Evolutionary conservation across 2,888 invertebrate species (phyloP).

Genomic region (Gordius sp.): DNA sequence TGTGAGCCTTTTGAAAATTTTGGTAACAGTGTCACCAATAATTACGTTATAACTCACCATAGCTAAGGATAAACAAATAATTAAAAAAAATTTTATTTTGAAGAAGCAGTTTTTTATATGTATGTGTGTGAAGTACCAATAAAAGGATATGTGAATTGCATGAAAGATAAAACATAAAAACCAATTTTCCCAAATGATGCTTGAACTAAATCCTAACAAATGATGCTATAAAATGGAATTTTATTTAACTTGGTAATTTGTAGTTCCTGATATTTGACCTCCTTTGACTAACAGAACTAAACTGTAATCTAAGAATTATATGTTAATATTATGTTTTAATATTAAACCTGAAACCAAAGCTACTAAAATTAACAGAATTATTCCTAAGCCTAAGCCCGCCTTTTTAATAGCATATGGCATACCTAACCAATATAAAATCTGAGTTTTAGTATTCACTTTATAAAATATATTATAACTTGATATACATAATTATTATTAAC

Average conservation of each 20-base stretch:
- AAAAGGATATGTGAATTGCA: constrained; percentile 57
- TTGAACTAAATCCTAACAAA: constrained; percentile 39
- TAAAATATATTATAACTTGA: too few species aligned
- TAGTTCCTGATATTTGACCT: constrained; percentile 47
- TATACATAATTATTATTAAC: too few species aligned
- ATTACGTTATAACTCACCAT: constrained; percentile 66
- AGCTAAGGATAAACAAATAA: constrained; percentile 34
- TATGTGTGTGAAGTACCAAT: constrained; percentile 36
- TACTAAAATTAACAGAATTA: constrained; percentile 40
- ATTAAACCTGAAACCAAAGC: constrained; percentile 39
- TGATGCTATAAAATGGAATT: constrained; percentile 13
- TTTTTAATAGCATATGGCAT: constrained; percentile 43
- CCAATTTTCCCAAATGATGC: constrained; percentile 51
- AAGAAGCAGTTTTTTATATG: neutral
- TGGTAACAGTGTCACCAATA: constrained; percentile 56
- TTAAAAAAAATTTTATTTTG: constrained; percentile 3
- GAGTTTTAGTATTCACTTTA: too few species aligned
- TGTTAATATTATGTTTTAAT: constrained; percentile 19
- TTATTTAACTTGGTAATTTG: constrained; percentile 49
- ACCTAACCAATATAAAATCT: too few species aligned
- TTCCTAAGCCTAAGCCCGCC: constrained; percentile 50
- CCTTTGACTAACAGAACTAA: constrained; percentile 47
- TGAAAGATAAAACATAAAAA: constrained; percentile 43
- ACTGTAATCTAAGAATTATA: constrained; percentile 39
- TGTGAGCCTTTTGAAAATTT: constrained; percentile 46